Percentiles rank a stretch among this genome's conserved stretches.
Evolutionary conservation across 23 tunicate species (phyloP).

Genomic region (Trididemnum clinides): DNA sequence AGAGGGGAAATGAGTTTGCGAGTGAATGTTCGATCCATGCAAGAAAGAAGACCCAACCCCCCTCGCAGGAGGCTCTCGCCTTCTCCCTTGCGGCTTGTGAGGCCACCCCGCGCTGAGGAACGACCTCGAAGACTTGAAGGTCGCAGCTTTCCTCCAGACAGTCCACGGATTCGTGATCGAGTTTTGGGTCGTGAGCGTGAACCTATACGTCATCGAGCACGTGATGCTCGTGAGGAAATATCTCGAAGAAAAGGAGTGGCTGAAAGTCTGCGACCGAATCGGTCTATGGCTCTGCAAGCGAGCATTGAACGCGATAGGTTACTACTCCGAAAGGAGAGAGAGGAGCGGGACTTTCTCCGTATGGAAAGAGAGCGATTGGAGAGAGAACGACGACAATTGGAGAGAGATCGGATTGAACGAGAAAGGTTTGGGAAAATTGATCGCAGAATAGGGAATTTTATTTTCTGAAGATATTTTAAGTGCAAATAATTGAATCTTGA

Average conservation of each 20-base stretch:
- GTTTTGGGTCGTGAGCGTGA: neutral
- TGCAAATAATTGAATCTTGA: no score
- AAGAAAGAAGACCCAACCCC: neutral
- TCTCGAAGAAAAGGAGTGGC: conserved; percentile 4
- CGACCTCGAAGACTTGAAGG: neutral
- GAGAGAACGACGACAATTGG: conserved; percentile 63
- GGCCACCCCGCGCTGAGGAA: neutral
- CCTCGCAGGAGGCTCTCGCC: neutral
- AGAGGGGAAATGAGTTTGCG: conserved; percentile 52
- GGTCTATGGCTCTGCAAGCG: neutral
- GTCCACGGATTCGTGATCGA: neutral
- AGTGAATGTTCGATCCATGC: conserved; percentile 46
- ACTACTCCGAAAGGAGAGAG: conserved; percentile 46
- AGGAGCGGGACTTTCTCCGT: conserved; percentile 41
- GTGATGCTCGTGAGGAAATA: conserved; percentile 10
- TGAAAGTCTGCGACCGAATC: neutral
- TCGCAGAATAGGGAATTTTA: no score
- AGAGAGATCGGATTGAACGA: conserved; percentile 57
- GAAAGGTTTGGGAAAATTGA: conserved; percentile 51
- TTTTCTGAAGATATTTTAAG: no score
- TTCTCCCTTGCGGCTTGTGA: neutral
- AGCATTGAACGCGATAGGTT: conserved; percentile 30
- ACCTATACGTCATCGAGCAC: neutral
- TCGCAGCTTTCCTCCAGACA: neutral
- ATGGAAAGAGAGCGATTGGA: conserved; percentile 53